These are phyloP conservation scores for Pangasius mekongensis DNA, from an alignment of 2,797 vertebrate species.

Conservation along the genomic window DNA sequence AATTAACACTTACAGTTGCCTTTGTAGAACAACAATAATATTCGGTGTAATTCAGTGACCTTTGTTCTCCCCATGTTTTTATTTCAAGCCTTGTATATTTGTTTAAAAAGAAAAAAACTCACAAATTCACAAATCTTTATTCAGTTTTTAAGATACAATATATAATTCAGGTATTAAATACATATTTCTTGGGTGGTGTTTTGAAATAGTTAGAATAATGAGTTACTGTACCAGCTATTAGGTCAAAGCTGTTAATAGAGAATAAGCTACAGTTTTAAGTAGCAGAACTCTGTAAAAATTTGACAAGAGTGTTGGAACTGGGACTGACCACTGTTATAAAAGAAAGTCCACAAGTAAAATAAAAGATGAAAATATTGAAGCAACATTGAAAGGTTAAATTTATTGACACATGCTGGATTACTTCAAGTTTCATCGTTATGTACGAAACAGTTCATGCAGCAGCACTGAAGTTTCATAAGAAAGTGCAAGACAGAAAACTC, in stretches of 20 bases:
- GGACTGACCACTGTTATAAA: not conserved
- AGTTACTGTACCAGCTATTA: not conserved
- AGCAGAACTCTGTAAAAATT: not conserved
- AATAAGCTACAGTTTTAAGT: constrained; percentile 4
- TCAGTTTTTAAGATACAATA: not conserved
- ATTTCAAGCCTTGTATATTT: not conserved
- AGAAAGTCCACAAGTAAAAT: not conserved
- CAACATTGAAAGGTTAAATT: constrained; percentile 51
- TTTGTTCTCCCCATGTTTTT: not conserved
- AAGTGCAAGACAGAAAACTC: constrained; percentile 75
- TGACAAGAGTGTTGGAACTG: not conserved
- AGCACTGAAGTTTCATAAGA: constrained; percentile 69
- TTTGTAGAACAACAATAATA: not conserved
- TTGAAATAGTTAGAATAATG: not conserved
- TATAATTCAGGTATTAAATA: not conserved
- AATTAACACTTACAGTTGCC: not conserved
- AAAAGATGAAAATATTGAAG: constrained; percentile 52
- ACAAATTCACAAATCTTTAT: constrained; percentile 12
- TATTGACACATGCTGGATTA: constrained; percentile 69
- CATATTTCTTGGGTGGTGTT: not conserved
- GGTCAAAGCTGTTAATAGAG: not conserved
- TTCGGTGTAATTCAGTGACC: not conserved
- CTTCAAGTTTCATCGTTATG: constrained; percentile 64
- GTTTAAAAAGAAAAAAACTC: not conserved
- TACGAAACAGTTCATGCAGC: constrained; percentile 81